A percentile compares a stretch with the other conserved stretches of the same genome.
These are phyloP conservation scores for Ameiurus melas DNA, from an alignment of 2,113 vertebrate species.

Conservation along the genomic window DNA sequence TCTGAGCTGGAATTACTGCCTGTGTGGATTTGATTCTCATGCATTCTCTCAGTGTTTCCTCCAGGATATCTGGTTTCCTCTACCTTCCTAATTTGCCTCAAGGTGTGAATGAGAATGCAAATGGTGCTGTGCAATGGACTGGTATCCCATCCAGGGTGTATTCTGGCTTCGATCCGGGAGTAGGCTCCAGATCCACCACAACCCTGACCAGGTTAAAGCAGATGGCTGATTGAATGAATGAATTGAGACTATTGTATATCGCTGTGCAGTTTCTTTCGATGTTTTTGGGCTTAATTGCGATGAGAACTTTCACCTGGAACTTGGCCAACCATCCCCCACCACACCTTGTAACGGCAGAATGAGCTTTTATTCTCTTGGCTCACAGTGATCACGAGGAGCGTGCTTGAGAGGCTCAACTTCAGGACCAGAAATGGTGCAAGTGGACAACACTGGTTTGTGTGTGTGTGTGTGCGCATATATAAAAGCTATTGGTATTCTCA, in stretches of 20 bases:
- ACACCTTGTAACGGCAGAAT: not conserved
- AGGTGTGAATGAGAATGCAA: not conserved
- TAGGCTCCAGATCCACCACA: not conserved
- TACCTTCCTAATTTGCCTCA: not conserved
- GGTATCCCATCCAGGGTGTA: not conserved
- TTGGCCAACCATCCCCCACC: conserved; percentile 1
- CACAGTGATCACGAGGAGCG: not conserved
- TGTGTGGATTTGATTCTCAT: not conserved
- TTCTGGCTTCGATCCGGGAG: not conserved
- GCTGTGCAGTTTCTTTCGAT: not conserved
- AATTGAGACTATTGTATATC: conserved; percentile 13
- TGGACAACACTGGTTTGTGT: not conserved
- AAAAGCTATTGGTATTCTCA: conserved; percentile 9
- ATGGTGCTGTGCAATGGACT: not conserved
- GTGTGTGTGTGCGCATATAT: not conserved
- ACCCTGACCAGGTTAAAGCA: not conserved
- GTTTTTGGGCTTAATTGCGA: not conserved
- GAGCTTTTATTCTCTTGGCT: conserved; percentile 29
- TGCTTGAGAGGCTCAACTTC: conserved; percentile 11
- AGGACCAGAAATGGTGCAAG: conserved; percentile 6
- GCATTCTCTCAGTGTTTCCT: not conserved
- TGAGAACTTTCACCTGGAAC: conserved; percentile 6
- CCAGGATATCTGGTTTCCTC: not conserved
- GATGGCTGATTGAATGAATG: not conserved
- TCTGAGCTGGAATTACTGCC: not conserved